phyloP scores from a whole-genome alignment of 2,113 vertebrate genomes.

The Carlito syrichta region DNA sequence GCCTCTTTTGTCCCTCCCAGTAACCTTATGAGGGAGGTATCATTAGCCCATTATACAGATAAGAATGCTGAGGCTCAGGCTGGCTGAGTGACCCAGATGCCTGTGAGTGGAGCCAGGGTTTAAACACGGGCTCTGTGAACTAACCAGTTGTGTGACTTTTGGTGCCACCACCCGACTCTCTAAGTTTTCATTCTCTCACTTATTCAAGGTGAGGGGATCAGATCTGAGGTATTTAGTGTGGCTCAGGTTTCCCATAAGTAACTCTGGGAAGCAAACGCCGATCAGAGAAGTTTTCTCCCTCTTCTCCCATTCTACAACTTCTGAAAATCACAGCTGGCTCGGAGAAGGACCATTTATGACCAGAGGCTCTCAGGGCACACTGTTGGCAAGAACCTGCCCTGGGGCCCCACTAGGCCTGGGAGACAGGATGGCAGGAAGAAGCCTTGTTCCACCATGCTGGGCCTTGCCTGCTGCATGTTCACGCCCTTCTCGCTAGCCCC shows the following conservation, averaged over 20 bases:
- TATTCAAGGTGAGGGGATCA: not conserved
- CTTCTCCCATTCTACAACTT: not conserved
- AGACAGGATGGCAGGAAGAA: not conserved
- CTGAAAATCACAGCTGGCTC: not conserved
- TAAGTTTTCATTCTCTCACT: not conserved
- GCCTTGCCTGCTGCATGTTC: not conserved
- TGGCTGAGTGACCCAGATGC: not conserved
- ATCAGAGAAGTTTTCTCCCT: not conserved
- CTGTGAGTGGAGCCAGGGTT: not conserved
- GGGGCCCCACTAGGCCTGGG: not conserved
- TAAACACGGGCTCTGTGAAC: not conserved
- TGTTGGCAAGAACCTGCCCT: not conserved
- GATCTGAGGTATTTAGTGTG: not conserved
- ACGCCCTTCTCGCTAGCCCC: not conserved
- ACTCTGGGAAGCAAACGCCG: not conserved
- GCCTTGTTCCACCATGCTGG: rapidly evolving
- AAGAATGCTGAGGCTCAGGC: not conserved
- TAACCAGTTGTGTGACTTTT: not conserved
- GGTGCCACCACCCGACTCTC: not conserved
- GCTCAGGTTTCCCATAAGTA: not conserved
- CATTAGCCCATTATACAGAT: not conserved
- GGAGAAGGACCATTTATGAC: not conserved
- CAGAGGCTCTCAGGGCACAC: not conserved
- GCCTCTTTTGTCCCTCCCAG: not conserved
- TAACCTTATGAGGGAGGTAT: not conserved